Percentiles rank a stretch among this genome's conserved stretches.
Evolutionary conservation across 2,888 invertebrate genomes (phyloP).

Genomic region (Machimus atricapillus): DNA sequence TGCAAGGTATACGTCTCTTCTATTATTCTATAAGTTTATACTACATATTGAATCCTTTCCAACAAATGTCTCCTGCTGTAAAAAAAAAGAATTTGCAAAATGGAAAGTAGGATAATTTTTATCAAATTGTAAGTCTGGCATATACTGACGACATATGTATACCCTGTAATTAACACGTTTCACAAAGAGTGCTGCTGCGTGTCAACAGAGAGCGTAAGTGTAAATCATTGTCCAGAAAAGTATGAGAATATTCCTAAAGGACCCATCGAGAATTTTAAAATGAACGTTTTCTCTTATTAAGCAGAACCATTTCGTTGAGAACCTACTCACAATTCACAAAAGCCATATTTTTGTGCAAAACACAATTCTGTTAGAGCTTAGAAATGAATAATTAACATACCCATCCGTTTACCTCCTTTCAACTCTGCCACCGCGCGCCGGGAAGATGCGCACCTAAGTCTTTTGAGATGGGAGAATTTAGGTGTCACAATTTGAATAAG

Average conservation of each 20-base stretch:
- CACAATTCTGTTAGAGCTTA: background rate
- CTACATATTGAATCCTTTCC: background rate
- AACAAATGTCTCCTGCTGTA: background rate
- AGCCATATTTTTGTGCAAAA: background rate
- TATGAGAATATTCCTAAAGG: background rate
- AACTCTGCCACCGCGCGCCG: background rate
- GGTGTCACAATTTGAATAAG: background rate
- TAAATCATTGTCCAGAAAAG: background rate
- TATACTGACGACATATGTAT: background rate
- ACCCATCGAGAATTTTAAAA: background rate
- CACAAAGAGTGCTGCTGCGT: background rate
- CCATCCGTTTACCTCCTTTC: background rate
- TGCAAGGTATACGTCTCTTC: too few species aligned
- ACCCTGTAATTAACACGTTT: background rate
- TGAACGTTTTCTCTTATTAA: background rate
- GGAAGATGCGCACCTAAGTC: background rate
- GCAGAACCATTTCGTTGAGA: background rate
- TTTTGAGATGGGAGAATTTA: background rate
- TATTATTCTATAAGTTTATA: background rate
- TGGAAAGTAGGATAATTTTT: background rate
- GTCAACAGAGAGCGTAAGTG: background rate
- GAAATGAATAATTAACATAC: background rate
- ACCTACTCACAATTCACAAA: background rate
- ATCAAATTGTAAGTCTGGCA: background rate
- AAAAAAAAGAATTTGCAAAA: background rate